phyloP scores from a whole-genome alignment of 92 coral and sea anemone species.

The Blastomussa wellsi region DNA sequence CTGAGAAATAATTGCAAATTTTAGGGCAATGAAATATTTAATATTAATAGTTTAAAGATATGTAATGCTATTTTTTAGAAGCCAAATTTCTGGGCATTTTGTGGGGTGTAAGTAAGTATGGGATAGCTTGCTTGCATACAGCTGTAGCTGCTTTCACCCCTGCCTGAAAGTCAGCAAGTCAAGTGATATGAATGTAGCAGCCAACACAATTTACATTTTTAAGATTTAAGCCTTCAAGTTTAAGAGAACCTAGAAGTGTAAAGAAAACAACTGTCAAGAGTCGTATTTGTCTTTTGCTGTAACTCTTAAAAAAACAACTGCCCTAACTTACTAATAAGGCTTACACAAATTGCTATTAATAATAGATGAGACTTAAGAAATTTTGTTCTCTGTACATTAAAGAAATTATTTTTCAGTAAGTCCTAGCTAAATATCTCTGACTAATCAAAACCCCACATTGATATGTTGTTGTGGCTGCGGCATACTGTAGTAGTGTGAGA shows the following conservation, averaged over 20 bases:
- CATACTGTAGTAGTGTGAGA: constrained; percentile 71
- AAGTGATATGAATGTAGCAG: not conserved
- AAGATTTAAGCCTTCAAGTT: not conserved
- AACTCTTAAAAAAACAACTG: constrained; percentile 12
- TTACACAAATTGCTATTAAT: constrained; percentile 10
- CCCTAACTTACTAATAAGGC: not conserved
- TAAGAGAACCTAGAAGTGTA: not conserved
- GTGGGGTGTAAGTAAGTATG: not conserved
- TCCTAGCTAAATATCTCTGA: constrained; percentile 32
- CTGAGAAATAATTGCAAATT: constrained; percentile 18
- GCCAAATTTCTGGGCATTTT: not conserved
- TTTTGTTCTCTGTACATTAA: constrained; percentile 36
- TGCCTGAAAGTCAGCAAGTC: not conserved
- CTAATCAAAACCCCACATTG: constrained; percentile 77
- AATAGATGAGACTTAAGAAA: constrained; percentile 10
- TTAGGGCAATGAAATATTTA: constrained; percentile 36
- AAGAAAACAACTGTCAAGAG: not conserved
- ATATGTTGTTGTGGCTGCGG: constrained; percentile 73
- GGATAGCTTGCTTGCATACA: not conserved
- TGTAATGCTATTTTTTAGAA: not conserved
- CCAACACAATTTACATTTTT: not conserved
- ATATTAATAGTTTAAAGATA: constrained; percentile 29
- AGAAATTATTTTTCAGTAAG: constrained; percentile 22
- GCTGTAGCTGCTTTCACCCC: not conserved
- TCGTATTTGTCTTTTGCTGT: not conserved